Percentiles rank a stretch among this genome's conserved stretches.
Evolutionary conservation across 2,797 vertebrate genomes (phyloP).

Genomic region (Eleutherodactylus coqui): DNA sequence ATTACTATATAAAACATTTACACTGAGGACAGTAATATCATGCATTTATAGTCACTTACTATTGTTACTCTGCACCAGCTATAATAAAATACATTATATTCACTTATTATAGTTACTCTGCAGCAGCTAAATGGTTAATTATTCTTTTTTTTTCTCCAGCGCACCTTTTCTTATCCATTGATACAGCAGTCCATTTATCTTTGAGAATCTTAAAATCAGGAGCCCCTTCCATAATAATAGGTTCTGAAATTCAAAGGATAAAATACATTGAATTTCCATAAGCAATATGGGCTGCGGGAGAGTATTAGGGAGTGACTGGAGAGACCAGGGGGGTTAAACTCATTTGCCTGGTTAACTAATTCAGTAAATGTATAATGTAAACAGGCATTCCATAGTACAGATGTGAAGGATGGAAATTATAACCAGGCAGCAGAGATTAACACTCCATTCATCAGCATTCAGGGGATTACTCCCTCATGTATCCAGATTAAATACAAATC

Average conservation of each 20-base stretch:
- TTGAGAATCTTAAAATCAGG: conserved; percentile 86
- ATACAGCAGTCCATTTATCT: conserved; percentile 94
- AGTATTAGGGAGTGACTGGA: neutral
- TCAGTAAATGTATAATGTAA: conserved; percentile 34
- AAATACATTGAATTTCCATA: neutral
- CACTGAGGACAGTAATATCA: neutral
- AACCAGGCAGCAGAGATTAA: conserved; percentile 38
- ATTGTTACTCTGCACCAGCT: neutral
- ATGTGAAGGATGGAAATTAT: conserved; percentile 28
- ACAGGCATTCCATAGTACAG: conserved; percentile 30
- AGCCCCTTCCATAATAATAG: conserved; percentile 93
- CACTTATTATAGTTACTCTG: too few relatives aligned
- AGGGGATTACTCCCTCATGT: conserved; percentile 3
- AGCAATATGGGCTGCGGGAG: neutral
- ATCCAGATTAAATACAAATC: conserved; percentile 15
- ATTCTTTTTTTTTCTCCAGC: conserved; percentile 12
- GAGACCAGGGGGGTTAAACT: neutral
- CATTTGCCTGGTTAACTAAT: conserved; percentile 41
- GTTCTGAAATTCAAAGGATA: conserved; percentile 78
- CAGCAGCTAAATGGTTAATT: conserved; percentile 23
- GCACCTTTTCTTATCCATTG: conserved; percentile 90
- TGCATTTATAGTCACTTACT: neutral
- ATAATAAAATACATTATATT: too few relatives aligned
- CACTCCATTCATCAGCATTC: conserved; percentile 38
- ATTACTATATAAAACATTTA: too few relatives aligned